phyloP scores from a whole-genome alignment of 1,140 invertebrate genomes.

The Aphaenogaster ashmeadi region DNA sequence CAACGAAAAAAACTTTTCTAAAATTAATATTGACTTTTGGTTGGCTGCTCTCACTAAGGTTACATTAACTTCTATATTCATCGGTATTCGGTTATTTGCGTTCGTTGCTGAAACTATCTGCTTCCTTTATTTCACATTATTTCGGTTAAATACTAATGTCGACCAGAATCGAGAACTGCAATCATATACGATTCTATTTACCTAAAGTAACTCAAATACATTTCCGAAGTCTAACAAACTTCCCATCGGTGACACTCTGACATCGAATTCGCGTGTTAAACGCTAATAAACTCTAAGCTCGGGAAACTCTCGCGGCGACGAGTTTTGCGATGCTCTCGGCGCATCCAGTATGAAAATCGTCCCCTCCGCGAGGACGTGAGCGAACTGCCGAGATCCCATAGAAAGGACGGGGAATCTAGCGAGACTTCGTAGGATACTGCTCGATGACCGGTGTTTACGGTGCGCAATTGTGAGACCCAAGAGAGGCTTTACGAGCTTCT shows the following conservation, averaged over 20 bases:
- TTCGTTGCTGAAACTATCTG: background rate
- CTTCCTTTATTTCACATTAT: background rate
- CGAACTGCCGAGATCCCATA: conserved; percentile 19
- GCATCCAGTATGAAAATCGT: conserved; percentile 51
- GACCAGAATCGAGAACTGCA: background rate
- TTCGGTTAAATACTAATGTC: background rate
- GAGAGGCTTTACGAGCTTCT: conserved; percentile 25
- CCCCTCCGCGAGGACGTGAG: conserved; percentile 35
- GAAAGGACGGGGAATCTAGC: background rate
- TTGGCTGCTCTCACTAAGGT: background rate
- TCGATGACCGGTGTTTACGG: conserved; percentile 5
- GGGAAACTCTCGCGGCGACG: conserved; percentile 19
- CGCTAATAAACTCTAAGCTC: conserved; percentile 34
- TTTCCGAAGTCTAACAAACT: background rate
- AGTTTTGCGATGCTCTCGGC: conserved; percentile 42
- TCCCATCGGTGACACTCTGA: background rate
- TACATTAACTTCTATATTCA: background rate
- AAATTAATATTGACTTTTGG: background rate
- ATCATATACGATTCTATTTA: background rate
- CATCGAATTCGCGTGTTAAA: background rate
- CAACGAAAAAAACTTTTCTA: background rate
- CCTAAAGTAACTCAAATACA: background rate
- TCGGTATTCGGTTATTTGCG: background rate
- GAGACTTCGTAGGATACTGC: background rate
- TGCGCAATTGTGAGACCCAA: conserved; percentile 25